Base-by-base conservation (phyloP, 2,797 vertebrate species). In the Crenichthys baileyi region DNA sequence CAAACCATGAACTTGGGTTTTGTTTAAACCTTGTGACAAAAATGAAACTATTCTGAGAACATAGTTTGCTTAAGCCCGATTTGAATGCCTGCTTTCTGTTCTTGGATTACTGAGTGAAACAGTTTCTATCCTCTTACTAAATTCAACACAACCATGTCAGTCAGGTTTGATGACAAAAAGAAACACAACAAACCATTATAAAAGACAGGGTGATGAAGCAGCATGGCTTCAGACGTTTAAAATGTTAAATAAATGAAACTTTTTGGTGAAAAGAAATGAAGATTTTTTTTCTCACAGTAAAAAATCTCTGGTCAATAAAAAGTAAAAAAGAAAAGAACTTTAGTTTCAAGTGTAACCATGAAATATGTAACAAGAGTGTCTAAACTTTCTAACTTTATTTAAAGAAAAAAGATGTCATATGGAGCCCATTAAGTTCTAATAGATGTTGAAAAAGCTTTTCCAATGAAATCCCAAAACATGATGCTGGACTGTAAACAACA, bases 11-110 rank as follows among this genome's bases (percentile, higher is more conserved):
- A 26, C 39, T 78, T 36, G 55, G 76, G 80, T 79, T 56, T n/a
- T 75, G 63, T 75, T 77, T 78, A 70, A 67, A 65, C 71, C 76
- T 63, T 78, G 39, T 26, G 61, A 76, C n/a, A 11, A 53, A 48
- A 41, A 22, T 68, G 73, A 77, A 71, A 77, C 76, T 65, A 15
- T 73, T 76, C 53, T 2, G 75, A 73, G 41, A 53, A 16, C 26
- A 67, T 76, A 74, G 39, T 79, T 86, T 61, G 72, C 75, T 73
- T 76, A 56, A 50, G 48, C 2, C 29, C 1, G 9, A 31, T 73
- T 73, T 56, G 73, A 79, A 58, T 41, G 51, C 63, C 48, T 58
- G 72, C 65, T 68, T 68, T 56, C 65, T 58, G 44, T 61, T 46
- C 50, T 51, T n/a, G 3, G 65, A 26, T 67, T 13, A n/a, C 72